Percentiles rank a stretch among this genome's conserved stretches.
Conservation (phyloP, 2,888 invertebrate species). For the Brachyopa scutellaris region DNA sequence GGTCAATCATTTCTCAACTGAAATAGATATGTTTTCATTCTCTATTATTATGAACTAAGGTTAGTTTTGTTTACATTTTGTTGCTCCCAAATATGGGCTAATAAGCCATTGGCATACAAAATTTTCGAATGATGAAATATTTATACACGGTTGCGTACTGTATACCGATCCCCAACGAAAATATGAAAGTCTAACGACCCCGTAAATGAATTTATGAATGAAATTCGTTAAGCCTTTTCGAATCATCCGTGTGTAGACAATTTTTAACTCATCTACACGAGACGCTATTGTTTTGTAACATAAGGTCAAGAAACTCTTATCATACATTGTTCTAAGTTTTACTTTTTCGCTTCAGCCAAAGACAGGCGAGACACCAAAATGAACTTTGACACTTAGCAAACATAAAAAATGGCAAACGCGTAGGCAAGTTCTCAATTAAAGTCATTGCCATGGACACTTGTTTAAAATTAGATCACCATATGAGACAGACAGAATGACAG, state of each 20-base stretch:
- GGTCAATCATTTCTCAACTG: no score
- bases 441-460: slow-evolving; percentile 1
- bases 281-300: background rate
- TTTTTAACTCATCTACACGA: no score
- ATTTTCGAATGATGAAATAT: slow-evolving; percentile 36
- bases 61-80: slow-evolving; percentile 33
- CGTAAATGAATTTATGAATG: background rate
- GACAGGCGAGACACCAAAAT: no score
- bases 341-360: no score
- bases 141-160: slow-evolving; percentile 1
- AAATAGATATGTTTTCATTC: no score
- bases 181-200: background rate
- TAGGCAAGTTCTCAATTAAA: no score
- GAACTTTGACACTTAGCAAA: no score
- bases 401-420: background rate
- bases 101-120: background rate
- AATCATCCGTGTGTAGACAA: no score
- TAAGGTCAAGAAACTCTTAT: background rate
- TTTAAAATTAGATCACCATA: no score
- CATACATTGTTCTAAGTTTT: background rate
- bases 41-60: no score
- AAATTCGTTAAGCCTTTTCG: background rate
- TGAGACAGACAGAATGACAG: no score
- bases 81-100: background rate
- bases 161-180: background rate